phyloP scores from a whole-genome alignment of 2,797 vertebrate genomes.

The Enteromius fasciolatus region DNA sequence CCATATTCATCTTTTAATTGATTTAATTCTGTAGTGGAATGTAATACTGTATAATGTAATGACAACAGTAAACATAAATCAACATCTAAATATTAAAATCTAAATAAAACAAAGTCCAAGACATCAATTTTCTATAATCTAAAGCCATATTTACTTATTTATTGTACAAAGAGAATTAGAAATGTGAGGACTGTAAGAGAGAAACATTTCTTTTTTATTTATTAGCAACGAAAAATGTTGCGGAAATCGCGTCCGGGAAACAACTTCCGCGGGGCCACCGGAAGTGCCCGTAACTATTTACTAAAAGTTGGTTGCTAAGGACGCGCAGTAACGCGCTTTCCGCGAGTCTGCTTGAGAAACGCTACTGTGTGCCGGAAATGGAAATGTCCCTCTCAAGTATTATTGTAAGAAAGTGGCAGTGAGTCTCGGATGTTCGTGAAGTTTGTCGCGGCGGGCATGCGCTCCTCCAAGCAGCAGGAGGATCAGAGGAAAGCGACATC shows the following conservation, averaged over 20 bases:
- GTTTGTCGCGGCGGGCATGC: constrained; percentile 36
- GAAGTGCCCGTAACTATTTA: constrained; percentile 48
- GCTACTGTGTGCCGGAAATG: background rate
- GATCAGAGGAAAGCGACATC: background rate
- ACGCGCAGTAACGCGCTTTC: constrained; percentile 44
- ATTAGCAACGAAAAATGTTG: background rate
- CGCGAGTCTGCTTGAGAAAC: background rate
- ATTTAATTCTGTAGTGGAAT: too few species aligned
- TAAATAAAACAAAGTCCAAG: too few species aligned
- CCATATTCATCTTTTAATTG: too few species aligned
- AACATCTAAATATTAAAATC: too few species aligned
- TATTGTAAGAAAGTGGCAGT: background rate
- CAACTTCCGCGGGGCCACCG: constrained; percentile 2
- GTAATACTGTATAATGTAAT: too few species aligned
- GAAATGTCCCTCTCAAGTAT: background rate
- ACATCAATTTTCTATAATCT: too few species aligned
- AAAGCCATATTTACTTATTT: too few species aligned
- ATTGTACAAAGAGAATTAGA: too few species aligned
- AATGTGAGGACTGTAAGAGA: too few species aligned
- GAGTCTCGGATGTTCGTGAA: background rate
- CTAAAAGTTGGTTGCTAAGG: constrained; percentile 49
- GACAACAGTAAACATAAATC: too few species aligned
- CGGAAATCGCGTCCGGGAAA: too few species aligned
- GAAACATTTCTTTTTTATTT: background rate
- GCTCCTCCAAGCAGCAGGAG: constrained; percentile 57